Conservation (phyloP, 2,888 invertebrate genomes). For the Coelogynopora nodosa region DNA sequence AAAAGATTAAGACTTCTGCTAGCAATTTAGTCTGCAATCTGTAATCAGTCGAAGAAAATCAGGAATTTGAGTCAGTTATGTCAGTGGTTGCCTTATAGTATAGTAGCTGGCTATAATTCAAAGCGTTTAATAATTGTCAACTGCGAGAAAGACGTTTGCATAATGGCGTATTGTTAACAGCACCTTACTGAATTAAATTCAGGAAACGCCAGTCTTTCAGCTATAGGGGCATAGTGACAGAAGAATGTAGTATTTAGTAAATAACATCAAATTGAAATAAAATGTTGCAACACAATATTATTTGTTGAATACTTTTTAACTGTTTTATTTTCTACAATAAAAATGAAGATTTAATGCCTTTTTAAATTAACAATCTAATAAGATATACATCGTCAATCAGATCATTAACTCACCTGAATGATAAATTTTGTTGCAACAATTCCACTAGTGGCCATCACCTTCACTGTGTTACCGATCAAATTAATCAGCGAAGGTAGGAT, state of each 20-base stretch:
- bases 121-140: no score
- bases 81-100: no score
- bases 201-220: no score
- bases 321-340: no score
- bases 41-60: neutral
- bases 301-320: no score
- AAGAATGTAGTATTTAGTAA: neutral
- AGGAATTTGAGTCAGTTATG: neutral
- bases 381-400: no score
- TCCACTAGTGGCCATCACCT: constrained; percentile 86
- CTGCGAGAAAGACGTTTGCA: neutral
- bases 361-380: no score
- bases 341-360: no score
- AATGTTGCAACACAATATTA: neutral
- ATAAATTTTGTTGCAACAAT: constrained; percentile 81
- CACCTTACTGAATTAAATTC: no score
- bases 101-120: no score
- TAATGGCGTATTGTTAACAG: neutral
- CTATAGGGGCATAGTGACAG: no score
- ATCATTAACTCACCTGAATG: constrained; percentile 65
- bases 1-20: neutral
- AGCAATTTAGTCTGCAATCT: neutral
- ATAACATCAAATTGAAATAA: neutral
- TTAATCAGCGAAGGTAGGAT: constrained; percentile 78
- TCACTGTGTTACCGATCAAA: constrained; percentile 89